Evolutionary conservation across 2,888 invertebrate genomes (phyloP), one percentile per base, ranked within the genome.

Genomic region (Ctena decussata): DNA sequence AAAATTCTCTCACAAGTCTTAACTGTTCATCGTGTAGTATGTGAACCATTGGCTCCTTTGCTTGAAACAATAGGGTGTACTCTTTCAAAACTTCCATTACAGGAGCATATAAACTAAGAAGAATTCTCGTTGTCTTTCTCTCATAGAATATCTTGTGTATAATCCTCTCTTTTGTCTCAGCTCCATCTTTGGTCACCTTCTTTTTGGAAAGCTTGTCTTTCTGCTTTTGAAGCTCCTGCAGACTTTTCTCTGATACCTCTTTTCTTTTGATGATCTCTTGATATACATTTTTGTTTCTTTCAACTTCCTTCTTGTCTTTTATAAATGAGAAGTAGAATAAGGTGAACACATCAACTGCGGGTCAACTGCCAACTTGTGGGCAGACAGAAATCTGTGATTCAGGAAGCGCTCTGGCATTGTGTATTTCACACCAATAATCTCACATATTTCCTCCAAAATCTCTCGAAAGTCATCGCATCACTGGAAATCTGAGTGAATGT

Each of bases 401-500:
- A 85, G 60, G 53, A 81, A 91, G 37, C 83, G 30, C 35, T 89
- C 79, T 11, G 92, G 91, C 69, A 86, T 80, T 12, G 80, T 84
- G 49, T 60, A 84, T 11, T 65, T 81, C 0, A 90, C 35, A n/a
- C 74, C 72, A 6, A 90, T n/a, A 27, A 87, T 65, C 15, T 27
- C 12, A 49, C 86, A 89, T 2, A 91, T 85, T 37, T 87, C 82
- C 44, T 74, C 15, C n/a, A 91, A 53, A 41, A 39, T 24, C 24
- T 80, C 84, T 60, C 77, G 75, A 0, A 89, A 37, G 74, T 92
- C 91, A 30, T 86, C 18, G 0, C 88, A 89, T 86, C 90, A 91
- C 57, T 90, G 81, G 24, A 92, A 90, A 70, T 92, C 91, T 65
- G 70, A 89, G 77, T 82, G 81, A 1, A 92, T 21, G 39, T 89